Conservation (phyloP, 2,113 vertebrate genomes). For the Albula glossodonta region DNA sequence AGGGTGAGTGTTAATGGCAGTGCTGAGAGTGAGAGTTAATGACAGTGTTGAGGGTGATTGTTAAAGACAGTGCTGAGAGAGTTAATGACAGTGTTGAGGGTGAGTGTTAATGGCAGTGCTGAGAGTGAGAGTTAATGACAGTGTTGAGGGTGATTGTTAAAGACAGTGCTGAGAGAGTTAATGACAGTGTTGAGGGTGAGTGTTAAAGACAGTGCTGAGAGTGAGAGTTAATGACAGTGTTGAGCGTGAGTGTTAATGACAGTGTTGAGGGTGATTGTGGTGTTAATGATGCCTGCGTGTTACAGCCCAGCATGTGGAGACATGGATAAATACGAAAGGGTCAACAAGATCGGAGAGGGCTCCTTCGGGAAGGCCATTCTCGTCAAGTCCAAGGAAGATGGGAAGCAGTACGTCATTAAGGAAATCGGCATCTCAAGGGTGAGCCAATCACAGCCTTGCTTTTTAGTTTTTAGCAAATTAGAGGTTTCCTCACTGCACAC, state of each 20-base stretch:
- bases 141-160: no score
- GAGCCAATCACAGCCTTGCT: slow-evolving; percentile 39
- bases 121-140: no score
- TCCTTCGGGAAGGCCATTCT: slow-evolving; percentile 96
- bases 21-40: no score
- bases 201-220: no score
- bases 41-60: no score
- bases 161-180: not conserved
- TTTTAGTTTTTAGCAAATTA: not conserved
- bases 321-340: slow-evolving; percentile 93
- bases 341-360: slow-evolving; percentile 94
- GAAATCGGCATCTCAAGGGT: slow-evolving; percentile 95
- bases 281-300: not conserved
- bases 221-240: no score
- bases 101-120: no score
- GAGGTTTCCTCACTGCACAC: not conserved
- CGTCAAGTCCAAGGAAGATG: slow-evolving; percentile 86
- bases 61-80: no score
- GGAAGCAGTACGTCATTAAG: slow-evolving; percentile 93
- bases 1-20: no score
- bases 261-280: not conserved
- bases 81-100: no score
- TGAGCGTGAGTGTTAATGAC: no score
- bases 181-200: no score
- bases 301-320: slow-evolving; percentile 68